Percentiles rank a stretch among this genome's conserved stretches.
Conservation (phyloP, 2,113 vertebrate genomes). For the Embiotoca jacksoni region DNA sequence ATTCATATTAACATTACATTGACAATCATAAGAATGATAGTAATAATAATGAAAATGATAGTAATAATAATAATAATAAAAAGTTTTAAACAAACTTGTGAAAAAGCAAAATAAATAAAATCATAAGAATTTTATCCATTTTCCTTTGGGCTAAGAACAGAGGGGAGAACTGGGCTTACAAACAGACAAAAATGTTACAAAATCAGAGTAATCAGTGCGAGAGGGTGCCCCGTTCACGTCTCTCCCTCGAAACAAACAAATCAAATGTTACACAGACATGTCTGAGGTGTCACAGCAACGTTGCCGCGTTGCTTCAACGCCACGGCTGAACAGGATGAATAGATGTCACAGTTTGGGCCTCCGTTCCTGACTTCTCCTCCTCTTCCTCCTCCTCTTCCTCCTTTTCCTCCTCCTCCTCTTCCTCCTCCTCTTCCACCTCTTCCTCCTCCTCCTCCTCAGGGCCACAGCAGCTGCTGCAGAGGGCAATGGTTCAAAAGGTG, state of each 20-base stretch:
- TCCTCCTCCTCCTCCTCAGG: slow-evolving; percentile 63
- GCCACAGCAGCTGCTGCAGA: slow-evolving; percentile 74
- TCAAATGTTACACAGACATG: slow-evolving; percentile 68
- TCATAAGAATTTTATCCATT: slow-evolving; percentile 67
- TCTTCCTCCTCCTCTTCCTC: slow-evolving; percentile 52
- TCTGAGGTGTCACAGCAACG: slow-evolving; percentile 65
- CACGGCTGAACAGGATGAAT: slow-evolving; percentile 68
- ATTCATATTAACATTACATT: slow-evolving; percentile 68
- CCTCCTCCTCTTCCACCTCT: slow-evolving; percentile 55
- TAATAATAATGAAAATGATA: slow-evolving; percentile 84
- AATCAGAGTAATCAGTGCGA: slow-evolving; percentile 77
- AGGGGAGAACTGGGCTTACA: slow-evolving; percentile 83
- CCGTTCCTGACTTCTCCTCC: slow-evolving; percentile 49
- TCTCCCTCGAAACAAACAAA: slow-evolving; percentile 63
- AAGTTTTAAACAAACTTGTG: slow-evolving; percentile 61
- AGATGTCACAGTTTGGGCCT: slow-evolving; percentile 78
- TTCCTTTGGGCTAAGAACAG: slow-evolving; percentile 84
- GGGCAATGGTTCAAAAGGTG: slow-evolving; percentile 67
- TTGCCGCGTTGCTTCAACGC: slow-evolving; percentile 68
- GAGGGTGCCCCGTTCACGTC: slow-evolving; percentile 69
- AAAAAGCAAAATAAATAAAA: slow-evolving; percentile 78
- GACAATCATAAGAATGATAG: slow-evolving; percentile 83
- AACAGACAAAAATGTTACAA: slow-evolving; percentile 82
- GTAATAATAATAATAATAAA: slow-evolving; percentile 46
- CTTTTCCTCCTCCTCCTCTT: slow-evolving; percentile 49